Evolutionary conservation across 2,797 vertebrate genomes (phyloP), one percentile per base, ranked within the genome.

Genomic region (Sebastes oblongus): DNA sequence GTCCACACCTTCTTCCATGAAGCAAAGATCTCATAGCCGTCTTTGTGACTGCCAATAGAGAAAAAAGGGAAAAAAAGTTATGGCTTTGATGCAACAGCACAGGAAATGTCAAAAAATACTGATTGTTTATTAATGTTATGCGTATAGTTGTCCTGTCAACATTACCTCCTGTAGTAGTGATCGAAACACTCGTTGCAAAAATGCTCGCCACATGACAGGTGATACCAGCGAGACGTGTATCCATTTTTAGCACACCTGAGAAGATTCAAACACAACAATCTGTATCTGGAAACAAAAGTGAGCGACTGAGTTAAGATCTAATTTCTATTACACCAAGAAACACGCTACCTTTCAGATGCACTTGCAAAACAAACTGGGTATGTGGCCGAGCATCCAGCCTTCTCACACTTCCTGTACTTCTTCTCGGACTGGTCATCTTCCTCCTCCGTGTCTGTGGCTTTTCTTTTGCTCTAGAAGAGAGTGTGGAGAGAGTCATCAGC

Each of bases 151-250:
- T 56, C 80, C 36, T 9, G 27, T 78, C 36, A 30, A 36, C 46
- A 11, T 83, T 94, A 99, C 98, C 98, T 99, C 95, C 98, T 95
- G 89, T 99, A 99, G 91, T 98, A 99, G 93, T 99, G 96, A 90
- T 99, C 98, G 86, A 99, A 99, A 86, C 98, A 99, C 87, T 99
- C 98, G 29, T 99, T 99, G 93, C 98, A 99, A 92, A 99, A 99
- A 93, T 99, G 98, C 68, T 99, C 98, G 6, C 98, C 98, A 70
- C 98, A 99, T 52, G 98, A 99, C 29, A 99, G 95, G 74, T 99
- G 98, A 90, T 99, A 99, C 98, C 98, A 99, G 74, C 98, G 96
- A 8, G 98, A 99, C 0, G 98, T 99, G 82, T 99, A 99, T 10
- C 98, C 98, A 50, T 99, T 99, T 92, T 98, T 99, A 65, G 98